Percentiles rank a stretch among this genome's conserved stretches.
Evolutionary conservation across 1,140 invertebrate species (phyloP).

Genomic region (Habropoda laboriosa): DNA sequence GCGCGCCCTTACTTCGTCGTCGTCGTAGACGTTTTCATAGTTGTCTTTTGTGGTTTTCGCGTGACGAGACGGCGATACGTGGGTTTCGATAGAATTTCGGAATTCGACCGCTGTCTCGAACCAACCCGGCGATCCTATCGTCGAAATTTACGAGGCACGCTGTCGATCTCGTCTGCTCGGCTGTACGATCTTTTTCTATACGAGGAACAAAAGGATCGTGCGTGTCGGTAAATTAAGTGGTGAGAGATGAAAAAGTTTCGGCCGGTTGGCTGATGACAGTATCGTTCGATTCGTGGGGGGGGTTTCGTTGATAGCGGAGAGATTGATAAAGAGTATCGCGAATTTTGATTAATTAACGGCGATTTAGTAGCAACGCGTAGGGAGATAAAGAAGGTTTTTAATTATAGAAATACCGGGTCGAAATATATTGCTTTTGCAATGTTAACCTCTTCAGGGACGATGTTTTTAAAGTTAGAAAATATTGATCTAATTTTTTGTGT

Average conservation of each 20-base stretch:
- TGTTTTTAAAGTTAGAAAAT: no score
- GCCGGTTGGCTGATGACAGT: not conserved
- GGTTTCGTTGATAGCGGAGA: not conserved
- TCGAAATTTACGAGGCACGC: conserved; percentile 49
- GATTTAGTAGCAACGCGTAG: not conserved
- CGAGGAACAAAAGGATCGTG: not conserved
- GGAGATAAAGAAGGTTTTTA: no score
- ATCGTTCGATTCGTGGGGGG: not conserved
- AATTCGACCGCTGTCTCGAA: conserved; percentile 15
- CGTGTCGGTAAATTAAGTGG: conserved; percentile 5
- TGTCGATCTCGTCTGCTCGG: conserved; percentile 42
- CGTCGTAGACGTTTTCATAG: no score
- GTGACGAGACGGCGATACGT: conserved; percentile 14
- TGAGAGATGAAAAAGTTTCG: not conserved
- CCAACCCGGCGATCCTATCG: conserved; percentile 21
- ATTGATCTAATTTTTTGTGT: no score
- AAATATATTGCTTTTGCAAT: not conserved
- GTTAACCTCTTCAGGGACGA: no score
- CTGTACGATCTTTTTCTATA: not conserved
- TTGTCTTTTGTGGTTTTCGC: not conserved
- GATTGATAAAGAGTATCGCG: not conserved
- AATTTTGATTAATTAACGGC: not conserved
- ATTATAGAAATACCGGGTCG: no score
- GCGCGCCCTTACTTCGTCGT: not conserved
- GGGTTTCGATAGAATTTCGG: conserved; percentile 32